Conservation (phyloP, 2,113 vertebrate genomes). For the Riparia riparia region DNA sequence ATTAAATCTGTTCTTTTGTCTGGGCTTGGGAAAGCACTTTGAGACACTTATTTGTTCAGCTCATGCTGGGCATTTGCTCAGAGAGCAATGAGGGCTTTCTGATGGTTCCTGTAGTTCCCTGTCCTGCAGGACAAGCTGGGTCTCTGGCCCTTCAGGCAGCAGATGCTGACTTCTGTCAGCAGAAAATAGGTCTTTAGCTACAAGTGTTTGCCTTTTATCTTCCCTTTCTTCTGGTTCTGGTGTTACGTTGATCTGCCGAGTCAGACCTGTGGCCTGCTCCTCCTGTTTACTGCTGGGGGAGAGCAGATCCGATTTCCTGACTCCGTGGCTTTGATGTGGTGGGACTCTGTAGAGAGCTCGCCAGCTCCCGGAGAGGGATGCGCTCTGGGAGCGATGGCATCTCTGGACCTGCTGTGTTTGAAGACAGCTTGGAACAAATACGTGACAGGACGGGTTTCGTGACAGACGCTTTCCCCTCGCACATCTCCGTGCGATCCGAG, state of each 20-base stretch:
- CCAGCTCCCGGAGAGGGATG: neutral
- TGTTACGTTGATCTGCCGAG: neutral
- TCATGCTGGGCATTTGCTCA: neutral
- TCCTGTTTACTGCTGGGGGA: neutral
- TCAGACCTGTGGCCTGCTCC: neutral
- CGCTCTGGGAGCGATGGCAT: neutral
- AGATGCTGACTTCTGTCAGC: neutral
- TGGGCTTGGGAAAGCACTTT: neutral
- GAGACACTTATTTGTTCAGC: neutral
- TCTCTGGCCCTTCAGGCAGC: neutral
- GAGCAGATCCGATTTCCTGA: neutral
- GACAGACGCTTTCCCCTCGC: neutral
- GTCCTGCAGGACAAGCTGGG: neutral
- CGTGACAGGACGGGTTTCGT: neutral
- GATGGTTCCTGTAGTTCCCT: neutral
- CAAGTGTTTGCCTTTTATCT: neutral
- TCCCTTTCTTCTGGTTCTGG: neutral
- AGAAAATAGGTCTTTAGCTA: neutral
- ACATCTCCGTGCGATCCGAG: neutral
- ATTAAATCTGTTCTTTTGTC: neutral
- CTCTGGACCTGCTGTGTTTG: neutral
- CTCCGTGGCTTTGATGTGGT: neutral
- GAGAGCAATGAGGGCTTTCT: neutral
- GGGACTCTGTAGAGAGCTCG: neutral
- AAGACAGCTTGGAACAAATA: neutral